Percentiles rank a stretch among this genome's conserved stretches.
Evolutionary conservation across 2,797 vertebrate genomes (phyloP).

Genomic region (Hypotaenidia philippensis): DNA sequence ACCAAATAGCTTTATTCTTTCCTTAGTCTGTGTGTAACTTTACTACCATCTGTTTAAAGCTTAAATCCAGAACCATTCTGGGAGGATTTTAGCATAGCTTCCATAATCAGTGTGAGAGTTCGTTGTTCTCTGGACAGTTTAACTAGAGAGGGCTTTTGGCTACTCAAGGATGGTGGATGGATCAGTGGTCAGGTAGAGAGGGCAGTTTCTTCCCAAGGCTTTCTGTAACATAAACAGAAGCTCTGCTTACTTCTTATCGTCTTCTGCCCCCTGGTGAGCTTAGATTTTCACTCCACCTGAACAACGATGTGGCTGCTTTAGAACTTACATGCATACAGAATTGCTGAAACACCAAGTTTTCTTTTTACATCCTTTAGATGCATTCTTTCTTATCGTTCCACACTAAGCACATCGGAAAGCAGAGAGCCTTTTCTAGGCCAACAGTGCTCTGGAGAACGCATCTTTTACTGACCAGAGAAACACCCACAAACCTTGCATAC

Average conservation of each 20-base stretch:
- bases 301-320: background rate
- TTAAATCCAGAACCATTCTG: background rate
- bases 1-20: background rate
- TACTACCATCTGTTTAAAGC: background rate
- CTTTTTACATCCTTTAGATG: background rate
- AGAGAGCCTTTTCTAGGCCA: background rate
- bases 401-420: background rate
- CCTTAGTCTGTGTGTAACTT: background rate
- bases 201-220: background rate
- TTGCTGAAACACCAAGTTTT: background rate
- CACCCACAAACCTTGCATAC: background rate
- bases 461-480: background rate
- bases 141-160: background rate
- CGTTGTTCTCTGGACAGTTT: background rate
- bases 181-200: background rate
- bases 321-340: background rate
- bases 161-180: background rate
- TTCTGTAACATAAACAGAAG: background rate
- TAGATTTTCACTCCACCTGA: background rate
- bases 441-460: background rate
- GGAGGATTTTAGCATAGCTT: background rate
- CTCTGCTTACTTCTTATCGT: background rate
- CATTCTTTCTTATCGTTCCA: rapidly evolving
- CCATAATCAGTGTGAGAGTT: background rate
- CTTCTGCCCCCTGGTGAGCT: conserved; percentile 26